These are phyloP conservation scores for Endotricha flammealis DNA, from an alignment of 2,888 invertebrate genomes.

Conservation along the genomic window DNA sequence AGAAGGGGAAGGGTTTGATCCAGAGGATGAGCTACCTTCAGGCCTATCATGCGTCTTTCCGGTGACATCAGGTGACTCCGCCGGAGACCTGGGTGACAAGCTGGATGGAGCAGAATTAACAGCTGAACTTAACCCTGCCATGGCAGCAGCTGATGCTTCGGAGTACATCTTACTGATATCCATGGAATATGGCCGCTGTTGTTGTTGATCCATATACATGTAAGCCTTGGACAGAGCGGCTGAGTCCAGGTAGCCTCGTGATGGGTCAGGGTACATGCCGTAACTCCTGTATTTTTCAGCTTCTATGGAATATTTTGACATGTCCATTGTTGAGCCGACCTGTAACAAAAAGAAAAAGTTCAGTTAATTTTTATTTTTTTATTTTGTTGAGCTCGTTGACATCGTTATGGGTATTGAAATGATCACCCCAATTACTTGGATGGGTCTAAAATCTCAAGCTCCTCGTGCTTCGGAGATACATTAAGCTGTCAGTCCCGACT, in stretches of 20 bases:
- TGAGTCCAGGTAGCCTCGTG: conserved; percentile 84
- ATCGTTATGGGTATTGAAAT: too few species aligned
- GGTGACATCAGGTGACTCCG: conserved; percentile 78
- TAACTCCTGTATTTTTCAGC: conserved; percentile 87
- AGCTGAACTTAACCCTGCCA: conserved; percentile 71
- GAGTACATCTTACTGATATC: conserved; percentile 84
- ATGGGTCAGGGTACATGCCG: conserved; percentile 86
- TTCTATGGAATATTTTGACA: conserved; percentile 86
- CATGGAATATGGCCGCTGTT: conserved; percentile 75
- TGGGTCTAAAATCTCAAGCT: too few species aligned
- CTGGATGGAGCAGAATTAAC: conserved; percentile 68
- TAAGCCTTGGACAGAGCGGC: conserved; percentile 86
- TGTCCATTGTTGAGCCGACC: conserved; percentile 87
- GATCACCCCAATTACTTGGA: too few species aligned
- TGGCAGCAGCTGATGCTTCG: conserved; percentile 79
- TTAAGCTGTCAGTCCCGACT: too few species aligned
- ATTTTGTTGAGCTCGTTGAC: too few species aligned
- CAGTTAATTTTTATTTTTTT: neutral
- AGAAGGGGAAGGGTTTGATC: conserved; percentile 81
- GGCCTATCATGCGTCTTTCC: conserved; percentile 70
- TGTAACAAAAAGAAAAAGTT: conserved; percentile 36
- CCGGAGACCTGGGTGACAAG: conserved; percentile 62
- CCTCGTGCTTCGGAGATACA: too few species aligned
- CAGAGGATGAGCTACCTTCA: conserved; percentile 79
- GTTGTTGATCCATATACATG: conserved; percentile 85